phyloP scores from a whole-genome alignment of 2,113 vertebrate species.

The Leptodactylus fuscus region DNA sequence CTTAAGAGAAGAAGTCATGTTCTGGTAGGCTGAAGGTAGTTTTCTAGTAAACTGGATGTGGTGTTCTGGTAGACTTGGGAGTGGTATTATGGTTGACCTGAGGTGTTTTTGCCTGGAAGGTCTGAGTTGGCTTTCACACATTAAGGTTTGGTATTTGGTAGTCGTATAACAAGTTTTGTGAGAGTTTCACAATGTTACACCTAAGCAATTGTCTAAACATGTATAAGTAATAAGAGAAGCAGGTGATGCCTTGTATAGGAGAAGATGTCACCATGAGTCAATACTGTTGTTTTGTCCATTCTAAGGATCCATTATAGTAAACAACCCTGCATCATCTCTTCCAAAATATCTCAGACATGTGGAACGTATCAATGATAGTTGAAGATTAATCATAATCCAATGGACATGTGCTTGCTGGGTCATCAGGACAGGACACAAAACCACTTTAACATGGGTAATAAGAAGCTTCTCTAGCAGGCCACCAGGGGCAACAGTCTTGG shows the following conservation, averaged over 20 bases:
- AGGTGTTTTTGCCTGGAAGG: too few species aligned
- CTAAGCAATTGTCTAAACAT: neutral
- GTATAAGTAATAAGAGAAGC: neutral
- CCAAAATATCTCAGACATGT: neutral
- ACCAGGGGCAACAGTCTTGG: neutral
- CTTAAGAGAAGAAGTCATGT: neutral
- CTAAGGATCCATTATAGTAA: neutral
- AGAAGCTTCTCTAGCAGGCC: neutral
- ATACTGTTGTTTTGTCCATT: neutral
- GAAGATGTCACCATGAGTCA: neutral
- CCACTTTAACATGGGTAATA: too few species aligned
- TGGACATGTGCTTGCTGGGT: neutral
- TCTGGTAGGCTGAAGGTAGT: too few species aligned
- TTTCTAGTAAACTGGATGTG: too few species aligned
- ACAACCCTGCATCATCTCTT: neutral
- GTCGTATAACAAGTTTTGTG: neutral
- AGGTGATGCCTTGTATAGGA: neutral
- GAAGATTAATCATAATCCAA: neutral
- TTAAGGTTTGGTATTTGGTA: neutral
- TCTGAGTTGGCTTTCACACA: too few species aligned
- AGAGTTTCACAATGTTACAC: neutral
- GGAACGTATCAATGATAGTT: neutral
- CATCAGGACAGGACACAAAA: neutral
- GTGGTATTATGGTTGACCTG: too few species aligned
- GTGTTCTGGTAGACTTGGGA: too few species aligned